Evolutionary conservation across 2,888 invertebrate genomes (phyloP).

Genomic region (Mystacides longicornis): DNA sequence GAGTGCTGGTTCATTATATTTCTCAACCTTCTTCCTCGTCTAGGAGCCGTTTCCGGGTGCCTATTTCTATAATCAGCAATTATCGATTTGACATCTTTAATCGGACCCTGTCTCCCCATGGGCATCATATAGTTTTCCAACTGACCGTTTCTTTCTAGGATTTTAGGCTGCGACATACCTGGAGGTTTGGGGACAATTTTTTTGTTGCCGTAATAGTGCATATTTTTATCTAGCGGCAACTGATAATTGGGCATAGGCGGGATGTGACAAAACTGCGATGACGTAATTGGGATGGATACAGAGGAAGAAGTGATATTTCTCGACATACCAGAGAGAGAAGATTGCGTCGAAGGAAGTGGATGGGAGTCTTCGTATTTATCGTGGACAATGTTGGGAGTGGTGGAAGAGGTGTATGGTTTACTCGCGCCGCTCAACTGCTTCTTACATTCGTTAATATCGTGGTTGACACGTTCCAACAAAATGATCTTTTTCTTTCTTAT

Average conservation of each 20-base stretch:
- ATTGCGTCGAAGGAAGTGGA: background rate
- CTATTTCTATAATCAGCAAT: constrained; percentile 73
- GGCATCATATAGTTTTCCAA: constrained; percentile 47
- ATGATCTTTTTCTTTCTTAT: constrained; percentile 60
- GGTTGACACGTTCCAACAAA: constrained; percentile 15
- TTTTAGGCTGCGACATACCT: constrained; percentile 31
- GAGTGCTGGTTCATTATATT: constrained; percentile 44
- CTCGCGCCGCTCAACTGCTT: background rate
- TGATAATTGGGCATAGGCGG: constrained; percentile 7
- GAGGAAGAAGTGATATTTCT: constrained; percentile 11
- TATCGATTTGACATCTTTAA: constrained; percentile 75
- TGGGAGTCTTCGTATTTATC: constrained; percentile 16
- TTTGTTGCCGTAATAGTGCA: constrained; percentile 31
- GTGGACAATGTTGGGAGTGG: constrained; percentile 13
- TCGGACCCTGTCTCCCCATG: constrained; percentile 65
- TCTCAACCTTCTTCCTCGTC: constrained; percentile 58
- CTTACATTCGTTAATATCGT: constrained; percentile 10
- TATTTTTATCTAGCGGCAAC: constrained; percentile 3
- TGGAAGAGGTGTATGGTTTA: background rate
- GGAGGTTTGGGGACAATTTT: constrained; percentile 41
- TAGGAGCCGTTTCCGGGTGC: constrained; percentile 66
- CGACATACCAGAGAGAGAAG: background rate
- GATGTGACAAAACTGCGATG: constrained; percentile 12
- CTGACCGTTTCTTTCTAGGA: constrained; percentile 47
- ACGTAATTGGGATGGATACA: constrained; percentile 29